Evolutionary conservation across 2,797 vertebrate species (phyloP), one percentile per base, ranked within the genome.

Genomic region (Hipposideros larvatus): DNA sequence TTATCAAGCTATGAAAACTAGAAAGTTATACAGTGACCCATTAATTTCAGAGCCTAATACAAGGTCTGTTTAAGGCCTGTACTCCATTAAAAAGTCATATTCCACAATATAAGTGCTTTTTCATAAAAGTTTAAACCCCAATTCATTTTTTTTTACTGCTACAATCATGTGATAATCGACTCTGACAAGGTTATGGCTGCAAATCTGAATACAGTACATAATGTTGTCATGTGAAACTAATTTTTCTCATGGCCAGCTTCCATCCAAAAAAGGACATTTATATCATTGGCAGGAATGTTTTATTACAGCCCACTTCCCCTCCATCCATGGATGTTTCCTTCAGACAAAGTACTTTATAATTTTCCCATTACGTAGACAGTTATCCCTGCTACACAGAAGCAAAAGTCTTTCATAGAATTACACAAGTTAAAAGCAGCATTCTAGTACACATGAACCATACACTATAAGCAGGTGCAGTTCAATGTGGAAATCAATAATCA

Each of bases 11-110:
- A 98, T 98, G 98, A 98, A 98, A 98, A 98, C 98, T 98, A 96
- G 98, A 98, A 98, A 98, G 98, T 98, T 99, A 98, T 98, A 98
- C 97, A 98, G 98, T 98, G 98, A 99, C 98, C 98, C 98, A 99
- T 99, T 99, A 99, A 99, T 99, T 99, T 98, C 98, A 98, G 98
- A 99, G 97, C 98, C 98, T 98, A 98, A 98, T 98, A 98, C 97
- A 97, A 98, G 98, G 98, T 98, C 98, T 98, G 98, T 98, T 98
- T 99, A 99, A 99, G 98, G 98, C 98, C 98, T 98, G 92, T 92
- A 98, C 98, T 98, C 98, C 98, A 99, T 98, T 99, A 99, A 99
- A 98, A 98, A 98, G 98, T 98, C 98, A 98, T 98, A 98, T 98
- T 97, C 97, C 97, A 97, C 98, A 98, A 97, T 98, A 97, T 97